A percentile compares a stretch with the other conserved stretches of the same genome.
Evolutionary conservation across 2,113 vertebrate genomes (phyloP).

Genomic region (Hemiscyllium ocellatum): DNA sequence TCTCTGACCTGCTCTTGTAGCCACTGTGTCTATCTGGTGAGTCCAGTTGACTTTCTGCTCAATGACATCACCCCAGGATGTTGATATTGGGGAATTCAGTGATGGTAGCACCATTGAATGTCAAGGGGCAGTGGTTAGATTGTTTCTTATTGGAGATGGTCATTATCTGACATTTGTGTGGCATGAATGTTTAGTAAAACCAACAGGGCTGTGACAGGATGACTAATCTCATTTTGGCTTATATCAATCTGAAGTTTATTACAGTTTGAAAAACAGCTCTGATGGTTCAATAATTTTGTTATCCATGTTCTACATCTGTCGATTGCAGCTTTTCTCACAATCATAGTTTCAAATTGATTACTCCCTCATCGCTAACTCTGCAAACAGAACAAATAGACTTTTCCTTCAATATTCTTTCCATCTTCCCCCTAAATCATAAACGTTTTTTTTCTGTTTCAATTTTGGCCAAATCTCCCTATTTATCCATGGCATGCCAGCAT

Average conservation of each 20-base stretch:
- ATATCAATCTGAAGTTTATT: background rate
- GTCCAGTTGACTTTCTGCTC: too few relatives aligned
- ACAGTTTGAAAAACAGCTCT: background rate
- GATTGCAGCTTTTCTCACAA: background rate
- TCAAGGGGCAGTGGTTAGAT: too few relatives aligned
- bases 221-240: background rate
- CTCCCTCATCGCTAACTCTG: background rate
- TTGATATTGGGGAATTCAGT: too few relatives aligned
- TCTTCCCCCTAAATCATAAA: background rate
- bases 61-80: too few relatives aligned
- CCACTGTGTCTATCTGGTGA: too few relatives aligned
- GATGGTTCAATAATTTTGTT: background rate
- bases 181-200: background rate
- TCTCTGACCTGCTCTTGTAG: too few relatives aligned
- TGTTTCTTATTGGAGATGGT: too few relatives aligned
- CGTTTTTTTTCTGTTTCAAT: background rate
- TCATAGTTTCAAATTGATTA: background rate
- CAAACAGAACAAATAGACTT: background rate
- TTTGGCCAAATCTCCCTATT: background rate
- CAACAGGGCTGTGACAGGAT: background rate
- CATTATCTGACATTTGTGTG: too few relatives aligned
- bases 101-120: too few relatives aligned
- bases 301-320: background rate
- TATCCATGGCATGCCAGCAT: background rate
- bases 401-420: background rate